phyloP scores from a whole-genome alignment of 2,888 invertebrate genomes.

The Capitulum mitella region DNA sequence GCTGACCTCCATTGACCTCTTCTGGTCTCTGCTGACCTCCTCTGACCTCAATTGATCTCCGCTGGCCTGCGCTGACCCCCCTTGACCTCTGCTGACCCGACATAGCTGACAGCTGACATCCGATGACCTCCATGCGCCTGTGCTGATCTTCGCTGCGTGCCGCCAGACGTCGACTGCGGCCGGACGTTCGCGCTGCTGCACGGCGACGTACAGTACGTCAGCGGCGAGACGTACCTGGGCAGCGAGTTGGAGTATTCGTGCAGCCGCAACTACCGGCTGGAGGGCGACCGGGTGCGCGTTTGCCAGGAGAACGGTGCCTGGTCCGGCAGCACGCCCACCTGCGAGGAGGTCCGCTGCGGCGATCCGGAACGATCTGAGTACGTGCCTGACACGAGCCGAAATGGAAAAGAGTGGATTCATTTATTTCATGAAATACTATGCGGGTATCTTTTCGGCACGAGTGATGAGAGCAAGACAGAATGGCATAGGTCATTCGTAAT shows the following conservation, averaged over 20 bases:
- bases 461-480: no score
- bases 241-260: conserved; percentile 75
- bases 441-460: no score
- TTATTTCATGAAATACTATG: no score
- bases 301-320: conserved; percentile 70
- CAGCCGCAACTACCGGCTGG: conserved; percentile 66
- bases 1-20: background rate
- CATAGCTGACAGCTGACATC: conserved; percentile 27
- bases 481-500: no score
- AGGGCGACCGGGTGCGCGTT: conserved; percentile 62
- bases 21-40: background rate
- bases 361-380: conserved; percentile 70
- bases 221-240: conserved; percentile 66
- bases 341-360: conserved; percentile 83
- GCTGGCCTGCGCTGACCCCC: background rate
- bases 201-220: conserved; percentile 66
- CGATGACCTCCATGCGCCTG: background rate
- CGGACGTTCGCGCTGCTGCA: conserved; percentile 69
- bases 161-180: conserved; percentile 77
- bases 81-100: background rate
- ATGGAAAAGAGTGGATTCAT: background rate
- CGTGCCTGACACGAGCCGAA: conserved; percentile 6
- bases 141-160: conserved; percentile 16
- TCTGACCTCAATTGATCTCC: background rate
- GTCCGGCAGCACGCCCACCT: conserved; percentile 76